Conservation (phyloP, 2,113 vertebrate genomes). For the Asarcornis scutulata region DNA sequence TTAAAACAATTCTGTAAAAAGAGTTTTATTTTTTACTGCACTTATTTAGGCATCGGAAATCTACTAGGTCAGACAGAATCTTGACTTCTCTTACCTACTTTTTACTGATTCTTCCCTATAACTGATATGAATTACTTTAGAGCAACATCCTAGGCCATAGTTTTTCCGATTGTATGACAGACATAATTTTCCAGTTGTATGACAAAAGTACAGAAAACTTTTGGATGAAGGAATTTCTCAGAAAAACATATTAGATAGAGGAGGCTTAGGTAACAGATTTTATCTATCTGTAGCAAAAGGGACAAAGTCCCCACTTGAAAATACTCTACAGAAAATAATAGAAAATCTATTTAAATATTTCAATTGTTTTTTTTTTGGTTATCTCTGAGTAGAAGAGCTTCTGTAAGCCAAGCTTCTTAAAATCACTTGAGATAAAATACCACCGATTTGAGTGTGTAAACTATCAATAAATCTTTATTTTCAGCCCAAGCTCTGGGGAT, state of each 20-base stretch:
- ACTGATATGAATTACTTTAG: not conserved
- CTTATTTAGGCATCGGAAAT: not conserved
- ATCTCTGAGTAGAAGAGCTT: not conserved
- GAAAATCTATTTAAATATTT: not conserved
- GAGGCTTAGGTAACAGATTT: not conserved
- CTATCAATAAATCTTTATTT: not conserved
- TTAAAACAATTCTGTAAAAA: not conserved
- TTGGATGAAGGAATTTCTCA: not conserved
- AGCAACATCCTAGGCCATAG: not conserved
- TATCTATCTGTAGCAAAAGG: not conserved
- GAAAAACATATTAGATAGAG: not conserved
- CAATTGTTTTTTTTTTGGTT: not conserved
- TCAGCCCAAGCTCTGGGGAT: conserved; percentile 80
- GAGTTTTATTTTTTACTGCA: not conserved
- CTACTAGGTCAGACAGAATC: not conserved
- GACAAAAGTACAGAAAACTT: not conserved
- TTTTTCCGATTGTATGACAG: not conserved
- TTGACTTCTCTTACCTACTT: not conserved
- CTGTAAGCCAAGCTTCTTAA: not conserved
- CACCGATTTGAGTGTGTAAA: not conserved
- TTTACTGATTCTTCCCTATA: not conserved
- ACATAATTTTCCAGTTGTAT: not conserved
- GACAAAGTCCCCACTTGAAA: not conserved
- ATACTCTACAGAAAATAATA: not conserved
- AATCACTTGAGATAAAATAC: not conserved